Evolutionary conservation across 2,113 vertebrate genomes (phyloP), one percentile per base, ranked within the genome.

Genomic region (Centrocercus urophasianus): DNA sequence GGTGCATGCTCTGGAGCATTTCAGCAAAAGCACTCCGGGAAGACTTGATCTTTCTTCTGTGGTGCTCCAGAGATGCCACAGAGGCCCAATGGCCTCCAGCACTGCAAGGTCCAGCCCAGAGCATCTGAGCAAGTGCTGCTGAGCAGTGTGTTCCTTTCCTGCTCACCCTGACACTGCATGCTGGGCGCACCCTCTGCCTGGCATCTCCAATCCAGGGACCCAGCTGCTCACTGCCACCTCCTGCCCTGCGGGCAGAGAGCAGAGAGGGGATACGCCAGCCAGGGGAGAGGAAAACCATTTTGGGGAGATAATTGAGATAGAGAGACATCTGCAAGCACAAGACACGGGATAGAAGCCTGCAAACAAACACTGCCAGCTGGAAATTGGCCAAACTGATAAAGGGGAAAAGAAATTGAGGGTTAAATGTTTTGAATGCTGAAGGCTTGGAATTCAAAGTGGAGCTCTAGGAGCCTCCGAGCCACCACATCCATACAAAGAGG

Each of bases 351-450:
- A 79, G 87, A 74, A 91, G 82, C 56, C 64, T 43, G 89, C 42
- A 36, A 71, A 48, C 17, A 80, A 83, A 60, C 2, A 73, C 65
- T 83, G 94, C 96, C 94, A 95, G 91, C 72, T 95, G 94, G 94
- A 77, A 56, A 57, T 47, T 19, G 42, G 79, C 87, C 91, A 93
- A 95, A 95, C 95, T 95, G 95, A 96, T 96, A 95, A 95, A 83
- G 79, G 52, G 77, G 89, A 52, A 65, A 93, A 93, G 65, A 92
- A 93, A 95, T 89, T 90, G 90, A 90, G 89, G 93, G 94, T 88
- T 92, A 96, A 95, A 86, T 71, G 65, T 86, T 93, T 91, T 88
- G 93, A 83, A 83, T 89, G 83, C 88, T 91, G 69, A 88, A 93
- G 76, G 69, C 65, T 93, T 52, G 75, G 34, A 93, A 88, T 95